Conservation (phyloP, 2,113 vertebrate species). For the Butorides virescens region DNA sequence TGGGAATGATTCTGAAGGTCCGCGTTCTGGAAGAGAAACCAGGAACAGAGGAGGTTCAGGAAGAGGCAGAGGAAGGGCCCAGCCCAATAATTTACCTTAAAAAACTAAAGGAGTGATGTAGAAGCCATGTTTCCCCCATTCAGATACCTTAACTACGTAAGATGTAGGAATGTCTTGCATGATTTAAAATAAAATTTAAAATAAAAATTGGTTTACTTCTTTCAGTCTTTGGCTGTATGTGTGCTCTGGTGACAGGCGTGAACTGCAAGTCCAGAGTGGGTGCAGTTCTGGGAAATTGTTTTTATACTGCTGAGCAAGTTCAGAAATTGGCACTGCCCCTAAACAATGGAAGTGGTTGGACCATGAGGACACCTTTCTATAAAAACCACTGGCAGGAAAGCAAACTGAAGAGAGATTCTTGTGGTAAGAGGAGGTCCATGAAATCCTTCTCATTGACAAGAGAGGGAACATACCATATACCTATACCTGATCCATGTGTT, state of each 20-base stretch:
- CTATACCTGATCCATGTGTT: background rate
- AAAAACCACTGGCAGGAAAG: background rate
- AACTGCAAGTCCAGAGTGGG: background rate
- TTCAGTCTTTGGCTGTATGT: background rate
- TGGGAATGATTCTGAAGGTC: background rate
- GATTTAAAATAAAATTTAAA: background rate
- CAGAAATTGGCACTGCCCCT: background rate
- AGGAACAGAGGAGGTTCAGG: background rate
- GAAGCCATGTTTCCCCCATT: background rate
- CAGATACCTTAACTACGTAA: background rate
- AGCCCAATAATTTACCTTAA: background rate
- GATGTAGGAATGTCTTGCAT: background rate
- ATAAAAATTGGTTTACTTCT: background rate
- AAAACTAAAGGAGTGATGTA: background rate
- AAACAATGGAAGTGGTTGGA: background rate
- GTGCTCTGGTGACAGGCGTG: background rate
- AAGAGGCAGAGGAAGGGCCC: background rate
- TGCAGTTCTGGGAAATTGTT: background rate
- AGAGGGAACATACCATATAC: background rate
- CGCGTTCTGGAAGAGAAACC: background rate
- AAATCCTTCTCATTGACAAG: background rate
- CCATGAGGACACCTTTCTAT: background rate
- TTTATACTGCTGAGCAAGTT: background rate
- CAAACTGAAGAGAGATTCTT: background rate
- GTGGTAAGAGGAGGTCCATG: background rate